Base-by-base conservation (phyloP, 1,140 invertebrate species). In the Lithobius niger region DNA sequence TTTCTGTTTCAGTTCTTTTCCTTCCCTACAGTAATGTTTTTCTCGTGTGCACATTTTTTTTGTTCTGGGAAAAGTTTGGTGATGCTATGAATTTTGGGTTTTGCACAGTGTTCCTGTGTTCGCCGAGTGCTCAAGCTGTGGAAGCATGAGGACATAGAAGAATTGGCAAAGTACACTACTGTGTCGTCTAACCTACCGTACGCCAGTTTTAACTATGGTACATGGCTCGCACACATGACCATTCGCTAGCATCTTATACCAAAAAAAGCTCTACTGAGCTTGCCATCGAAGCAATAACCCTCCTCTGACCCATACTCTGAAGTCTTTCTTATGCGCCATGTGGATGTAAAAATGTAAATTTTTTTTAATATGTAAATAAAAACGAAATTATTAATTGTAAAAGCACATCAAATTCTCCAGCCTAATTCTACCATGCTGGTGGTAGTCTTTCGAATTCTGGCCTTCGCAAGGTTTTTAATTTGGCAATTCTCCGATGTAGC, bases 61-160 rank as follows among this genome's bases (percentile, higher is more conserved):
- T 36, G 10, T 10, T 10, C 31, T 36, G 31, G 31, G 31, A 10
- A 36, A 36, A 36, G n/a, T 10, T 36, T 36, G 31, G 31, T 36
- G 31, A 36, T 36, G 10, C n/a, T n/a, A 36, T 47, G 44, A 47
- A 15, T 47, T 47, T 47, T 47, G 44, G 44, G 44, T 47, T 47
- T 47, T 22, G 22, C 44, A 22, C 44, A 47, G 44, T 47, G 44
- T 22, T 47, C 44, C 15, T 47, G 44, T 47, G 44, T 47, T 47
- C 44, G 6, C 44, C 44, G 44, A 47, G 44, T 47, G 44, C 13
- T 47, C 44, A 21, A 47, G 44, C 44, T 18, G 44, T 47, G 44
- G 44, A 47, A 47, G 44, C 44, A 21, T 47, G 44, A 47, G 15
- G 44, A 47, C 22, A 36, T 13, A 15, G 44, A 47, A 47, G 44